Conservation (phyloP, 1,140 invertebrate species). For the Polypedilum vanderplanki region DNA sequence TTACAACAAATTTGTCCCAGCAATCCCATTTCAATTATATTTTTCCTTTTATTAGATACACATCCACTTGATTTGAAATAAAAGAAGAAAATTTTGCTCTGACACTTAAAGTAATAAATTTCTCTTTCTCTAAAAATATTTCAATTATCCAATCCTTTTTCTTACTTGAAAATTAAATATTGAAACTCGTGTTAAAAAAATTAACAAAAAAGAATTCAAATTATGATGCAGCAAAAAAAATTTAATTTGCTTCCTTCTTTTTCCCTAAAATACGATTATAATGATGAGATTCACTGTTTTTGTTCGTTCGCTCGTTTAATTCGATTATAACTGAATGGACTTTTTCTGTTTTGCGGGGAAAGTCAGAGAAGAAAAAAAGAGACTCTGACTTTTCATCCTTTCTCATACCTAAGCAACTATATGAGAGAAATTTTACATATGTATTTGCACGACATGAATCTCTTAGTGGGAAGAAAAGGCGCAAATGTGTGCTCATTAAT, state of each 20-base stretch:
- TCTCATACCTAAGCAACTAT: not conserved
- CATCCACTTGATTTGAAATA: no score
- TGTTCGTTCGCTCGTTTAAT: conserved; percentile 21
- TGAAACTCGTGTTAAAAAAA: not conserved
- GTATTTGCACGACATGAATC: not conserved
- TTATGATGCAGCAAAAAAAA: not conserved
- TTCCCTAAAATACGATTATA: conserved; percentile 16
- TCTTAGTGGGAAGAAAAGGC: not conserved
- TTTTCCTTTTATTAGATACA: no score
- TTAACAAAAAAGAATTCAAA: not conserved
- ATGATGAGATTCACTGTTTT: conserved; percentile 28
- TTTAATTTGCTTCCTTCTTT: not conserved
- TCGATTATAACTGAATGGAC: conserved; percentile 25
- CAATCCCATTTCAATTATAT: no score
- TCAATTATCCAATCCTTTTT: not conserved
- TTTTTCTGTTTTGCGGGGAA: not conserved
- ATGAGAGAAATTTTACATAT: not conserved
- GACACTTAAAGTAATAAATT: no score
- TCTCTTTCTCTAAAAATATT: not conserved
- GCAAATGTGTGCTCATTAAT: conserved; percentile 17
- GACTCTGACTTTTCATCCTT: not conserved
- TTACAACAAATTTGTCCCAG: no score
- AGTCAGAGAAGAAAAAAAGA: not conserved
- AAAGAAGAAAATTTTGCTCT: no score
- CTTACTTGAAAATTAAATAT: not conserved